Percentiles rank a stretch among this genome's conserved stretches.
Evolutionary conservation across 2,888 invertebrate genomes (phyloP).

Genomic region (Apomyelois bistriatella): DNA sequence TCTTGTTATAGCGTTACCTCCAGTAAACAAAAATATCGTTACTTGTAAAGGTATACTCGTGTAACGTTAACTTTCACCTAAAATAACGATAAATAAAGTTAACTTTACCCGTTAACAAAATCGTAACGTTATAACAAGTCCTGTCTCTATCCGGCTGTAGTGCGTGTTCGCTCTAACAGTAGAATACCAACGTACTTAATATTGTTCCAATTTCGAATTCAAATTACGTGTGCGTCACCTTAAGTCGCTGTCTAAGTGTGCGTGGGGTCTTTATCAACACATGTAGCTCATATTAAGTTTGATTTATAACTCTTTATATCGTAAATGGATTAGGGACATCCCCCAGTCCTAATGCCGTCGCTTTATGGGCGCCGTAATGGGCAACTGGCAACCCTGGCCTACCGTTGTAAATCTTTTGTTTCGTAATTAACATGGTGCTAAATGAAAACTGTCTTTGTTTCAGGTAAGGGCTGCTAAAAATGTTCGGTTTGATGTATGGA

Average conservation of each 20-base stretch:
- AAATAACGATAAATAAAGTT: too few relatives aligned
- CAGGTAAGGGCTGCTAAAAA: constrained; percentile 48
- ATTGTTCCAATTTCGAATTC: neutral
- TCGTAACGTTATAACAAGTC: too few relatives aligned
- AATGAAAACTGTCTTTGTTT: constrained; percentile 46
- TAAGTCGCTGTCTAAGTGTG: constrained; percentile 21
- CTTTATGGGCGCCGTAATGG: constrained; percentile 64
- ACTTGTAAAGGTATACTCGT: too few relatives aligned
- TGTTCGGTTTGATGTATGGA: neutral
- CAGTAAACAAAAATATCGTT: too few relatives aligned
- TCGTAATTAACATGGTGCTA: constrained; percentile 47
- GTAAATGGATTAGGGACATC: constrained; percentile 77
- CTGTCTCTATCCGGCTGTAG: too few relatives aligned
- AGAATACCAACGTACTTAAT: too few relatives aligned
- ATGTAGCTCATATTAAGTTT: constrained; percentile 77
- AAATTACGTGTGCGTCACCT: constrained; percentile 7
- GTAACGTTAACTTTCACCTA: too few relatives aligned
- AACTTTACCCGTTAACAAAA: too few relatives aligned
- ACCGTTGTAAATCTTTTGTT: constrained; percentile 34
- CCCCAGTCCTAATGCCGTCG: constrained; percentile 52
- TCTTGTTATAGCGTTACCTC: too few relatives aligned
- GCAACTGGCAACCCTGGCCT: constrained; percentile 32
- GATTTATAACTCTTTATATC: constrained; percentile 79
- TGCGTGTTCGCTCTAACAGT: too few relatives aligned
- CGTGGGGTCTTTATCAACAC: constrained; percentile 64